Conservation (phyloP, 2,888 invertebrate species). For the Thereva unica region DNA sequence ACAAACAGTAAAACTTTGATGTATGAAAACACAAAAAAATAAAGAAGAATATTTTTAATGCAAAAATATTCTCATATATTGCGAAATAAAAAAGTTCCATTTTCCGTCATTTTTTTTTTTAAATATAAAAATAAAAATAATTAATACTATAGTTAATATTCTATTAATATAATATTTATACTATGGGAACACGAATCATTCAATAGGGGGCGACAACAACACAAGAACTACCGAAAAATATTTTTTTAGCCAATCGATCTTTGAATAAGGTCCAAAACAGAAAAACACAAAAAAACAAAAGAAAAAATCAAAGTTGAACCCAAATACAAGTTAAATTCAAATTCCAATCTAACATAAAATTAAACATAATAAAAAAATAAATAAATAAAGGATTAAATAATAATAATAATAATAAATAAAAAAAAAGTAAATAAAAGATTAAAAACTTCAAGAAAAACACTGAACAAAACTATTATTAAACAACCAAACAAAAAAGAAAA, state of each 20-base stretch:
- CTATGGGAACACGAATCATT: slow-evolving; percentile 46
- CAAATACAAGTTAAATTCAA: background rate
- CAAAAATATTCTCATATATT: no score
- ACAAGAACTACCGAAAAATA: slow-evolving; percentile 47
- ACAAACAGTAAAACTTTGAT: no score
- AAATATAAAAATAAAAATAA: background rate
- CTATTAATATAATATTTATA: slow-evolving; percentile 19
- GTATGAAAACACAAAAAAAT: no score
- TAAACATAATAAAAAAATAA: slow-evolving; percentile 20
- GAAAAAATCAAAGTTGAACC: background rate
- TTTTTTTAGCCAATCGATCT: slow-evolving; percentile 37
- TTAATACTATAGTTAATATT: background rate
- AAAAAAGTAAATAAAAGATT: background rate
- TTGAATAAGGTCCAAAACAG: slow-evolving; percentile 27
- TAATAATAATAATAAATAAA: slow-evolving; percentile 6
- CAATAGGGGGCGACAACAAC: slow-evolving; percentile 49
- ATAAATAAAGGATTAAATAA: slow-evolving; percentile 21
- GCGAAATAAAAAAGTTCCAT: slow-evolving; percentile 1
- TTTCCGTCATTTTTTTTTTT: slow-evolving; percentile 15
- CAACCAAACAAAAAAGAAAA: slow-evolving; percentile 18
- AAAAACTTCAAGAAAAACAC: slow-evolving; percentile 4
- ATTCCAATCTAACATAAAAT: slow-evolving; percentile 25
- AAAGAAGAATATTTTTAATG: no score
- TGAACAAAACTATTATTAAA: slow-evolving; percentile 16
- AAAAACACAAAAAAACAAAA: slow-evolving; percentile 17